Base-by-base conservation (phyloP, 2,113 vertebrate species). In the Anseranas semipalmata region DNA sequence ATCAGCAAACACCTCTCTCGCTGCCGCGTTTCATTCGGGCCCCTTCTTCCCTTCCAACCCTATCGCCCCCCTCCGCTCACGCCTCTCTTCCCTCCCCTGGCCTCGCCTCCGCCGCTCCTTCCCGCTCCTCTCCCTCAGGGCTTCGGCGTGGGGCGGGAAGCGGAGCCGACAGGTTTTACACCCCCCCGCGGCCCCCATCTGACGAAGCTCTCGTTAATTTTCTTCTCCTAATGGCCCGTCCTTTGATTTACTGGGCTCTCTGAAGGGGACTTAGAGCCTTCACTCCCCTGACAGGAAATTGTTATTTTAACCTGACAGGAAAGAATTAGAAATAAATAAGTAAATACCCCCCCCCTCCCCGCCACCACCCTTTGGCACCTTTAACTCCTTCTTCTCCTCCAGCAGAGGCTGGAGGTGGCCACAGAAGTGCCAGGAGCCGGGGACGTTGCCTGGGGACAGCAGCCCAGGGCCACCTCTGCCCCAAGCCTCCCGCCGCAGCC, bases 231-330 rank as follows among this genome's bases (percentile, higher is more conserved):
- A 96, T 94, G 81, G 62, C 59, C 75, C n/a, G 72, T 89, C 56
- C 60, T 78, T 95, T 96, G 97, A 97, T 96, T 97, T 97, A 93
- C 65, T 93, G 85, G 79, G 62, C 87, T 96, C 89, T 85, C 89
- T 90, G 76, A 92, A 87, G 80, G 80, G 83, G 93, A 56, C 78
- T 93, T 93, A 73, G 90, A 91, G 97, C 98, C 97, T 98, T 98
- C 95, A 28, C 68, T 97, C 97, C 97, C 95, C 96, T 89, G 97
- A 98, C 97, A 98, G 98, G 98, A 99, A 99, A 98, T 98, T 99
- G 98, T 98, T 98, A 98, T 98, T 99, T 99, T 98, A 98, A 98
- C 98, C 98, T 98, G 98, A 96, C 98, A 98, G 98, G 98, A 98
- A 98, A 98, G 98, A 98, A 98, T 94, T 93, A 78, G 33, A 93